Conservation (phyloP, 2,113 vertebrate species). For the Lepus europaeus region DNA sequence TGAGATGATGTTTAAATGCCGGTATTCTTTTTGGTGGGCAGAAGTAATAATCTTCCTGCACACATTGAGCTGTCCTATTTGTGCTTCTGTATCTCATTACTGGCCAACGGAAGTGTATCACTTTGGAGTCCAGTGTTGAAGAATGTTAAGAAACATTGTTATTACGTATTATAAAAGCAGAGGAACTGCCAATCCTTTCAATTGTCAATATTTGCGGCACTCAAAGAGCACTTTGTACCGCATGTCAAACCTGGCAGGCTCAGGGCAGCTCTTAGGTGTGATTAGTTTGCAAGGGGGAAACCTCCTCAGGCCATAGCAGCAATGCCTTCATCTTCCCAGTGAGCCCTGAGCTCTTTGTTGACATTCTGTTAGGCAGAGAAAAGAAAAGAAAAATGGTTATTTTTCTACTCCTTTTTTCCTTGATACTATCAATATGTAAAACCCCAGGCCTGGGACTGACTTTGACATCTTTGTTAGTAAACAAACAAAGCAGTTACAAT, state of each 20-base stretch:
- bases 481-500: slow-evolving; percentile 55
- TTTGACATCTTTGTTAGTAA: slow-evolving; percentile 81
- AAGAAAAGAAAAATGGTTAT: neutral
- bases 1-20: slow-evolving; percentile 12
- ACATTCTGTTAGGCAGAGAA: slow-evolving; percentile 51
- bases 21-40: neutral
- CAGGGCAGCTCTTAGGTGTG: neutral
- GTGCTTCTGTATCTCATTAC: neutral
- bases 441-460: slow-evolving; percentile 52
- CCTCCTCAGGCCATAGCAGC: neutral
- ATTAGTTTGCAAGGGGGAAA: slow-evolving; percentile 36
- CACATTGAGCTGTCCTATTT: neutral
- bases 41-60: neutral
- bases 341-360: slow-evolving; percentile 32
- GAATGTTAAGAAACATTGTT: slow-evolving; percentile 34
- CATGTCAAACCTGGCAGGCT: neutral
- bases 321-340: neutral
- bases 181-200: neutral
- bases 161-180: neutral
- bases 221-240: slow-evolving; percentile 1
- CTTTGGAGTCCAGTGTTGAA: neutral
- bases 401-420: neutral
- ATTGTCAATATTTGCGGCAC: neutral
- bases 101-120: slow-evolving; percentile 36
- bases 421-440: slow-evolving; percentile 65